Evolutionary conservation across 2,797 vertebrate species (phyloP).

Genomic region (Channallabes apus): DNA sequence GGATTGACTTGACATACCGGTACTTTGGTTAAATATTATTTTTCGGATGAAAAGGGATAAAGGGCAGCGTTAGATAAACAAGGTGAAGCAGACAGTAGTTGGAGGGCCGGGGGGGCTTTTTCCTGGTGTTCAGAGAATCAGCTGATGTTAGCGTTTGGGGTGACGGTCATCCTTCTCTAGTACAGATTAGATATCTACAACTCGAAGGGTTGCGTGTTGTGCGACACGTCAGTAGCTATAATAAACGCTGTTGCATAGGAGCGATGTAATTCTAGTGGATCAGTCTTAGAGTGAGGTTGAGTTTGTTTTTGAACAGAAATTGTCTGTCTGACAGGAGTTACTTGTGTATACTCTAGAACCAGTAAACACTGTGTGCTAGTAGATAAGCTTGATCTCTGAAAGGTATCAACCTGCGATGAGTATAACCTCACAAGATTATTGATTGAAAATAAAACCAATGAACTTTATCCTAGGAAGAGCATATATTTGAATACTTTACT

Average conservation of each 20-base stretch:
- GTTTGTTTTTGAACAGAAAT: neutral
- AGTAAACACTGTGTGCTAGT: neutral
- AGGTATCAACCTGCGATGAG: neutral
- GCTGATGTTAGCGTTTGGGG: constrained; percentile 31
- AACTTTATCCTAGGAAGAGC: neutral
- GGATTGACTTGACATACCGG: constrained; percentile 64
- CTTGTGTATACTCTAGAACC: neutral
- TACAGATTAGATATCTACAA: constrained; percentile 23
- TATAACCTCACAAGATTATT: neutral
- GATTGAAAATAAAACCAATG: neutral
- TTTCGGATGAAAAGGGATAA: constrained; percentile 55
- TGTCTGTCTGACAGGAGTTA: neutral
- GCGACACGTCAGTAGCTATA: neutral
- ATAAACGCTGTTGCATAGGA: neutral
- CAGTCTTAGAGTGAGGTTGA: neutral
- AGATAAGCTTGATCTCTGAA: neutral
- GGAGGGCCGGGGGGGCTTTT: neutral
- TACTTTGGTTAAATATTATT: constrained; percentile 73
- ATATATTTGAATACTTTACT: neutral
- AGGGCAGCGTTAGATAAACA: constrained; percentile 52
- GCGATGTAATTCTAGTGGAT: neutral
- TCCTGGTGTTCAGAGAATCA: constrained; percentile 10
- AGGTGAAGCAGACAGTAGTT: constrained; percentile 3
- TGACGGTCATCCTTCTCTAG: constrained; percentile 13
- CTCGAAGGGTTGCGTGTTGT: neutral